These are phyloP conservation scores for Condylura cristata DNA, from an alignment of 2,113 vertebrate genomes.

Conservation along the genomic window DNA sequence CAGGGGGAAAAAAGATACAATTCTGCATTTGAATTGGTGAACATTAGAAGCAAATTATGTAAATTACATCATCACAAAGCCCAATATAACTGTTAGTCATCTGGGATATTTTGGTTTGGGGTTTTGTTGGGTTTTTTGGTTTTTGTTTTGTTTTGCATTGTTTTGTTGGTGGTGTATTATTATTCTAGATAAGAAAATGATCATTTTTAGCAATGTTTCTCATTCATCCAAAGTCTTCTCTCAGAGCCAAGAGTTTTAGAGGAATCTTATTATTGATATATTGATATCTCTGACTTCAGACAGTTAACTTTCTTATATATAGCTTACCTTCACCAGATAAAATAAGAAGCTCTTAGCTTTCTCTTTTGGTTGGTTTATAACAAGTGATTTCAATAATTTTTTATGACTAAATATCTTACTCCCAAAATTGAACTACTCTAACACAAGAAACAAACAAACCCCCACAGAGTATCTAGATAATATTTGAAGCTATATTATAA, in stretches of 20 bases:
- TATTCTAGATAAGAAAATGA: conserved; percentile 51
- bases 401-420: conserved; percentile 20
- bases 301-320: not conserved
- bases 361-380: conserved; percentile 8
- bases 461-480: not conserved
- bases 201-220: conserved; percentile 23
- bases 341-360: not conserved
- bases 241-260: not conserved
- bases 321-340: not conserved
- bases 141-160: too few species aligned
- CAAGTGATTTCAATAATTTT: not conserved
- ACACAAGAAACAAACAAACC: not conserved
- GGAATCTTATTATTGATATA: not conserved
- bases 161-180: not conserved
- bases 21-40: conserved; percentile 56
- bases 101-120: conserved; percentile 46
- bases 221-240: not conserved
- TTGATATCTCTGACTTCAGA: not conserved
- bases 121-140: not conserved
- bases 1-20: not conserved
- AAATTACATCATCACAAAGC: conserved; percentile 47
- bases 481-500: not conserved
- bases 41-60: conserved; percentile 57
- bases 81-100: conserved; percentile 61
- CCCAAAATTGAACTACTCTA: not conserved